Base-by-base conservation (phyloP, 2,888 invertebrate species). In the Chymomyza caudatula region DNA sequence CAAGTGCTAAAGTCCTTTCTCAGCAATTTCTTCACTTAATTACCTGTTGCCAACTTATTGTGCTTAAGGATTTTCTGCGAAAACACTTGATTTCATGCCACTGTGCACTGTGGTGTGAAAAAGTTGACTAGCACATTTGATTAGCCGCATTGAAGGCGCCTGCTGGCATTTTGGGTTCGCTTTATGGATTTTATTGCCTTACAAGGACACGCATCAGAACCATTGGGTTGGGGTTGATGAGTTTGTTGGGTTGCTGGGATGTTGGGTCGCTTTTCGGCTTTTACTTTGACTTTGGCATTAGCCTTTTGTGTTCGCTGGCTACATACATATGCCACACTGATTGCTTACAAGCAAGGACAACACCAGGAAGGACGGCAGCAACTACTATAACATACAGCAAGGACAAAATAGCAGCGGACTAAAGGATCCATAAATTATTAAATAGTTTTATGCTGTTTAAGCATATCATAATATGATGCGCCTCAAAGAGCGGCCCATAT, bases 351-450 rank as follows among this genome's bases (percentile, higher is more conserved):
- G 66, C 52, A 49, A 54, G 55, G 19, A 44, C 29, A 49, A 49
- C 29, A n/a, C n/a, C n/a, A 37, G 29, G 11, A 37, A 37, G 20
- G 15, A 15, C 15, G 15, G 11, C 29, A 37, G 11, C 29, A 37
- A 37, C 29, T 37, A 37, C 29, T 37, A 37, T 37, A 13, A 37
- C 29, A 37, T 37, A 37, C 29, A 11, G 11, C 29, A 67, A 66
- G n/a, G 13, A 22, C 51, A 49, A 55, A 69, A 60, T 37, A 11
- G 29, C 29, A 37, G 29, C 29, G 29, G 29, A 37, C 29, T 37
- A 58, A 63, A 65, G 72, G 65, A 67, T 78, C 74, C 76, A 83
- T 86, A 88, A 87, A 88, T 88, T 87, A 88, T 88, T 88, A 87
- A 88, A 88, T 76, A 81, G 79, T 85, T 83, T 88, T 88, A 69